phyloP scores from a whole-genome alignment of 2,797 vertebrate species.

The Momotus momota region DNA sequence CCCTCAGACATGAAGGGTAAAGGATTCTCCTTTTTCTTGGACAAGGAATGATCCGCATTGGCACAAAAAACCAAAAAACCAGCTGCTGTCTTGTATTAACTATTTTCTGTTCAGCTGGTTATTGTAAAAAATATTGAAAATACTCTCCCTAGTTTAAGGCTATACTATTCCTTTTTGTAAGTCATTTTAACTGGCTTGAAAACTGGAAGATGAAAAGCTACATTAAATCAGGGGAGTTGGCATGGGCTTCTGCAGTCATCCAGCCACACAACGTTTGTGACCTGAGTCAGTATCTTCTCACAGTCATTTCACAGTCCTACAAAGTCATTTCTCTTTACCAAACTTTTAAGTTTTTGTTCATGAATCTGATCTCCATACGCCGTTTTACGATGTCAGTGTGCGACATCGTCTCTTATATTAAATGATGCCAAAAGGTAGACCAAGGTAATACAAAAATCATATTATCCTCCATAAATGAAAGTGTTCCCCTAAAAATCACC shows the following conservation, averaged over 20 bases:
- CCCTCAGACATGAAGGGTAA: not conserved
- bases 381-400: not conserved
- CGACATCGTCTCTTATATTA: not conserved
- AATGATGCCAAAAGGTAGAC: not conserved
- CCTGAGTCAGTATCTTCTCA: not conserved
- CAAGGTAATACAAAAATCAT: not conserved
- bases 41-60: not conserved
- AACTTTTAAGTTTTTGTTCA: not conserved
- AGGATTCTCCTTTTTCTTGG: not conserved
- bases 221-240: not conserved
- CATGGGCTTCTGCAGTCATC: not conserved
- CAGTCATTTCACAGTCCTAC: too few species aligned
- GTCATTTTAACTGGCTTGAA: not conserved
- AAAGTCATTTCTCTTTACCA: not conserved
- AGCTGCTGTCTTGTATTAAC: not conserved
- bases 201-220: not conserved
- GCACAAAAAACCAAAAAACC: not conserved
- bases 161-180: accelerated
- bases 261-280: not conserved
- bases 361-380: not conserved
- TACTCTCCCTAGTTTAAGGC: not conserved
- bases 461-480: not conserved
- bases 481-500: not conserved
- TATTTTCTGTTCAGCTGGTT: not conserved
- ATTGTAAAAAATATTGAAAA: not conserved